These are phyloP conservation scores for Remorina albescens DNA, from an alignment of 2,797 vertebrate genomes.

Conservation along the genomic window DNA sequence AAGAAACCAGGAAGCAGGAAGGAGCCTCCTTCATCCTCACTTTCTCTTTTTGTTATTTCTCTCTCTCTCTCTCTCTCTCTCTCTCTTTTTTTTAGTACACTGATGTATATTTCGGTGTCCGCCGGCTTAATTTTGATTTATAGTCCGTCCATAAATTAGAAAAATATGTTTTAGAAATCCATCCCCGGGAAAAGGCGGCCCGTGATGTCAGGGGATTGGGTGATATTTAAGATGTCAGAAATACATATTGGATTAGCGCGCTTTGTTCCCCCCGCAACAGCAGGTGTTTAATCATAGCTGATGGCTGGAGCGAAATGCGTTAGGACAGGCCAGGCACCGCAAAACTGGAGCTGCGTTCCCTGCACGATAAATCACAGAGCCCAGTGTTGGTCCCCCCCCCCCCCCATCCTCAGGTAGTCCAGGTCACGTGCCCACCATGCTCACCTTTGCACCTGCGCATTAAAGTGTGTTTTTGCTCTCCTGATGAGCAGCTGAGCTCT, in stretches of 20 bases:
- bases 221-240: constrained; percentile 99
- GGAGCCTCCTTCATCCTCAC: constrained; percentile 89
- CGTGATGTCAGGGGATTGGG: constrained; percentile 97
- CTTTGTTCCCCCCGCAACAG: constrained; percentile 97
- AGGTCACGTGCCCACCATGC: constrained; percentile 16
- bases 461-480: constrained; percentile 38
- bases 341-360: constrained; percentile 68
- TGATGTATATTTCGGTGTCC: constrained; percentile 99
- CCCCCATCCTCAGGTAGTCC: constrained; percentile 11
- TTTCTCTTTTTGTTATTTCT: constrained; percentile 46
- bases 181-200: constrained; percentile 93
- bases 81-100: constrained; percentile 66
- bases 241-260: constrained; percentile 99
- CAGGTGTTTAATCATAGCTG: constrained; percentile 99
- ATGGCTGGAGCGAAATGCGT: constrained; percentile 97
- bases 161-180: constrained; percentile 99
- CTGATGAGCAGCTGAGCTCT: constrained; percentile 34
- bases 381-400: constrained; percentile 40
- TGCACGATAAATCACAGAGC: constrained; percentile 76
- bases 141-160: constrained; percentile 99
- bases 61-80: neutral
- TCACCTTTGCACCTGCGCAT: constrained; percentile 49
- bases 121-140: constrained; percentile 98
- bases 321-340: constrained; percentile 89
- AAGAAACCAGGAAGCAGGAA: neutral